These are phyloP conservation scores for Microhierax caerulescens DNA, from an alignment of 2,797 vertebrate genomes.

Conservation along the genomic window DNA sequence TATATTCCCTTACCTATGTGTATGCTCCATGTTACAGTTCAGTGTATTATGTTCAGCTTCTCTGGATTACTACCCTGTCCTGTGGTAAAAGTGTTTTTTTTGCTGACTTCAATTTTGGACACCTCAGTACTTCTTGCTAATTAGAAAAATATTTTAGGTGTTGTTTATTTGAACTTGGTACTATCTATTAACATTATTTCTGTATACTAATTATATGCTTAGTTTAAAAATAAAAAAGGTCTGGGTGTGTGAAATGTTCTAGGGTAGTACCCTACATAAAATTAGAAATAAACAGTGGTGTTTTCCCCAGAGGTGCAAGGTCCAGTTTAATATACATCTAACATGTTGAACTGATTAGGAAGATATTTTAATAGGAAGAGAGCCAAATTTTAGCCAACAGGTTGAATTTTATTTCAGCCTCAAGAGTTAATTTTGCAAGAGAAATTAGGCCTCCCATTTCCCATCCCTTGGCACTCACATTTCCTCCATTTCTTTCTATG, in stretches of 20 bases:
- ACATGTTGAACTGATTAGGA: constrained; percentile 36
- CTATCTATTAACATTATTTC: not conserved
- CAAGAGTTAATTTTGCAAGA: constrained; percentile 52
- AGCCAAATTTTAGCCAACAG: constrained; percentile 41
- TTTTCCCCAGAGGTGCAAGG: not conserved
- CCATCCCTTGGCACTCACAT: constrained; percentile 9
- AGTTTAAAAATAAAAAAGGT: not conserved
- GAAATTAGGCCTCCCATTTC: constrained; percentile 52
- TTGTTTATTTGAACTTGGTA: not conserved
- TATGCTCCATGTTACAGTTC: not conserved
- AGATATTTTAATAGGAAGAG: constrained; percentile 56
- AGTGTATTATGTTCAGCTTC: not conserved
- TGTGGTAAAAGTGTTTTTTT: not conserved
- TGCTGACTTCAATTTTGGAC: not conserved
- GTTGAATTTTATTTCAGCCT: constrained; percentile 61
- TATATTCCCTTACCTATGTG: not conserved
- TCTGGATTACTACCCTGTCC: not conserved
- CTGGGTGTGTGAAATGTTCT: not conserved
- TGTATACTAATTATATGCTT: not conserved
- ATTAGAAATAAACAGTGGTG: not conserved
- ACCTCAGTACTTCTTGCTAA: not conserved
- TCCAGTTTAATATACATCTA: not conserved
- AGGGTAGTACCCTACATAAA: not conserved
- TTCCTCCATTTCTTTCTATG: constrained; percentile 38
- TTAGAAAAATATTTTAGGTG: not conserved